phyloP scores from a whole-genome alignment of 2,113 vertebrate species.

The Vimba vimba region DNA sequence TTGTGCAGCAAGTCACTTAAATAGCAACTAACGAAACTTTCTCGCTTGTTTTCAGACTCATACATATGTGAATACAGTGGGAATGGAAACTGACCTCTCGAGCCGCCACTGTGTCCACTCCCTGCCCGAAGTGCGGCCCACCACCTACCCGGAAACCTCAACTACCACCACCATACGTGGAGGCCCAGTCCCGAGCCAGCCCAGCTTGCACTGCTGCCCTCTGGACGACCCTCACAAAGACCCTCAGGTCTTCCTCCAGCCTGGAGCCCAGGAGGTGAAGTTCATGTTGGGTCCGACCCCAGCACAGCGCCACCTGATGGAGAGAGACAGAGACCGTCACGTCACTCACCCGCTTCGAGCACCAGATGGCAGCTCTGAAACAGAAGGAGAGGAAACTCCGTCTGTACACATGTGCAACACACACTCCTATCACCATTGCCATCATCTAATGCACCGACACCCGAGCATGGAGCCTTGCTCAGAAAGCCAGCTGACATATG shows the following conservation, averaged over 20 bases:
- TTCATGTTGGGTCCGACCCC: constrained; percentile 91
- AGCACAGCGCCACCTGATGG: constrained; percentile 80
- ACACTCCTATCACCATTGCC: constrained; percentile 79
- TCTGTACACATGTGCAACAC: constrained; percentile 76
- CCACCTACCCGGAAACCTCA: constrained; percentile 78
- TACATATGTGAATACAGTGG: constrained; percentile 95
- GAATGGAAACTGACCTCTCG: constrained; percentile 85
- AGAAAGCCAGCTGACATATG: constrained; percentile 83
- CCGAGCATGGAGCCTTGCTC: constrained; percentile 78
- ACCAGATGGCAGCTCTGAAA: constrained; percentile 79
- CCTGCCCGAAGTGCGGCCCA: constrained; percentile 85
- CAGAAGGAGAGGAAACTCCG: constrained; percentile 75
- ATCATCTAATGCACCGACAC: constrained; percentile 78
- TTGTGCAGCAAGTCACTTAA: background rate
- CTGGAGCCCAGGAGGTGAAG: constrained; percentile 88
- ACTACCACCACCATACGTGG: constrained; percentile 74
- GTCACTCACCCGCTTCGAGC: constrained; percentile 70
- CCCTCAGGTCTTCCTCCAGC: constrained; percentile 91
- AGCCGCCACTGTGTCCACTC: constrained; percentile 90
- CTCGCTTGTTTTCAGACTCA: constrained; percentile 81
- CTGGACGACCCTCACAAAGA: constrained; percentile 82
- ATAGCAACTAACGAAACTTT: constrained; percentile 4
- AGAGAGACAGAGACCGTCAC: constrained; percentile 75
- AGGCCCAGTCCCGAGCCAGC: constrained; percentile 66
- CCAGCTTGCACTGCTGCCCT: constrained; percentile 80